phyloP scores from a whole-genome alignment of 2,888 invertebrate species.

The Drosophila subsilvestris region DNA sequence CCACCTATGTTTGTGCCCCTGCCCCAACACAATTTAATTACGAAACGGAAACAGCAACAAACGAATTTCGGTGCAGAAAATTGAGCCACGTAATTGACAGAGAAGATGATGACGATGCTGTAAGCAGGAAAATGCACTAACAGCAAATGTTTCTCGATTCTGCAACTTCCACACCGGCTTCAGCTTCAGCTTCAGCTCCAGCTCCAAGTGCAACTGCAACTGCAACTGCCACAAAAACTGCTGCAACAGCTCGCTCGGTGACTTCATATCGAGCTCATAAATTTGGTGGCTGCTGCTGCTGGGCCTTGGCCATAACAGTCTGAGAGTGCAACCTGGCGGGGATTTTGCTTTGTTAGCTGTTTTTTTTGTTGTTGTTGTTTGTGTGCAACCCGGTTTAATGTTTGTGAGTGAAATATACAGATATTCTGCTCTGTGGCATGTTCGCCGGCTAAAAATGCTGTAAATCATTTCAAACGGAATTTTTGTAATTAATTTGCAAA shows the following conservation, averaged over 20 bases:
- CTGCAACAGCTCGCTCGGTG: background rate
- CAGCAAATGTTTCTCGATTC: constrained; percentile 36
- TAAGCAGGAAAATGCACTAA: constrained; percentile 31
- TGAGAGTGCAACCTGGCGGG: background rate
- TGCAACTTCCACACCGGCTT: constrained; percentile 15
- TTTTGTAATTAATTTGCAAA: background rate
- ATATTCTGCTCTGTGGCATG: background rate
- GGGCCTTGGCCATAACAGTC: constrained; percentile 34
- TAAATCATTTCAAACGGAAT: background rate
- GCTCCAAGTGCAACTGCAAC: background rate
- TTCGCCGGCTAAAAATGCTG: background rate
- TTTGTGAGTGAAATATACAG: background rate
- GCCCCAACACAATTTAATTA: constrained; percentile 57
- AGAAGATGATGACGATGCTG: constrained; percentile 45
- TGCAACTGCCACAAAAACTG: background rate
- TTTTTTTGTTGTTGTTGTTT: background rate
- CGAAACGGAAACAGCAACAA: constrained; percentile 75
- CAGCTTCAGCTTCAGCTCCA: background rate
- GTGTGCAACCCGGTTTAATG: no score
- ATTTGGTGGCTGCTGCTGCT: constrained; percentile 35
- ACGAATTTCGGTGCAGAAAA: constrained; percentile 68
- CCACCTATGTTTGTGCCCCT: background rate
- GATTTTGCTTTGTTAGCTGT: background rate
- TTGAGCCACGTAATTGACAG: constrained; percentile 64
- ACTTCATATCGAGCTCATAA: constrained; percentile 50